Base-by-base conservation (phyloP, 1,140 invertebrate species). In the Cydia amplana region DNA sequence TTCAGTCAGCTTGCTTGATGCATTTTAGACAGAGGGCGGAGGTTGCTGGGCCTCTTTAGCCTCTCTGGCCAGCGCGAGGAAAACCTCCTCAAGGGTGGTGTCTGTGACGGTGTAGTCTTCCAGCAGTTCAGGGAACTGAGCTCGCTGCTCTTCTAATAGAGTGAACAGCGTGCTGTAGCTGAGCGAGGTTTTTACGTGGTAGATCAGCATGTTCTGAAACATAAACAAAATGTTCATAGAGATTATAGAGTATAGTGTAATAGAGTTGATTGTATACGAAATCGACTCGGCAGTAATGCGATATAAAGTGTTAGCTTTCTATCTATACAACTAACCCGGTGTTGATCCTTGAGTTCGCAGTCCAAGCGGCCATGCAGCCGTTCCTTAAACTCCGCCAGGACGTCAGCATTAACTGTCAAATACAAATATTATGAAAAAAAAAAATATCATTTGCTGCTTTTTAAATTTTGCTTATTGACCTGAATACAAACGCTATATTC, bases 31-130 rank as follows among this genome's bases (percentile, higher is more conserved):
- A 46, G 43, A 0, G 49, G 49, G 49, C 2, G 14, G 49, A 1
- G n/a, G 16, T 16, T 16, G 49, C 16, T 75, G 75, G 16, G 73
- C 55, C 28, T 78, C 77, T 73, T 28, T 28, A 28, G 28, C 28
- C 28, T 28, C 28, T 28, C 78, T 78, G 1, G 90, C 88, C 73
- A 91, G 83, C 3, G 85, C 75, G 32, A 98, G 90, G 91, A 98
- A 98, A 14, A 98, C 97, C 93, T 98, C 97, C 89, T 98, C 97
- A 83, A 98, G 94, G 0, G 97, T 98, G 20, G 97, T 97, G 28
- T 97, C 94, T 0, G 96, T 96, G 16, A 97, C 93, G 0, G 97
- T 94, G 82, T 96, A 94, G 40, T 98, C 97, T 78, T 96, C 95
- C 0, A 97, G 95, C 94, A 98, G 97, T 40, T 96, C 95, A 1